These are phyloP conservation scores for Vireo griseus DNA, from an alignment of 2,797 vertebrate species.

Conservation along the genomic window DNA sequence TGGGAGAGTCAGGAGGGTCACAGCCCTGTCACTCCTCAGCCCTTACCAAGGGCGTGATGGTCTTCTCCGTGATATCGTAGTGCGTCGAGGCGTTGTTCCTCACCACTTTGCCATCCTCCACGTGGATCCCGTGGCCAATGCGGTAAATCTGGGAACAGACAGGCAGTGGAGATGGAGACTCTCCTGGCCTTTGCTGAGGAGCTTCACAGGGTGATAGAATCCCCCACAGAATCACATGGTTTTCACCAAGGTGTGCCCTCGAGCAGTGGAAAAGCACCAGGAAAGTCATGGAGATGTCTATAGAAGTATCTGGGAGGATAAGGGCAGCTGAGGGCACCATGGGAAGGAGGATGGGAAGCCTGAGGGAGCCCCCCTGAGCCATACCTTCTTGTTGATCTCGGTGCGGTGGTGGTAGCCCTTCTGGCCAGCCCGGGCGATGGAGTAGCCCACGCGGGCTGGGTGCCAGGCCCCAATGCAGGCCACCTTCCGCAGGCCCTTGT, in stretches of 20 bases:
- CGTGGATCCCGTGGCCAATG: slow-evolving; percentile 81
- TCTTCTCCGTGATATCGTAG: slow-evolving; percentile 88
- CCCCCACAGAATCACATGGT: rapidly evolving
- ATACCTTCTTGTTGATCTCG: slow-evolving; percentile 94
- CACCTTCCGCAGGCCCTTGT: slow-evolving; percentile 93
- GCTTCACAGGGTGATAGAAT: neutral
- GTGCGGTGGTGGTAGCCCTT: slow-evolving; percentile 95
- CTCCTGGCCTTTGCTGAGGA: neutral
- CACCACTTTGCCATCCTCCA: slow-evolving; percentile 87
- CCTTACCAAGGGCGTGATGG: slow-evolving; percentile 87
- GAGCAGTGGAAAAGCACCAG: neutral
- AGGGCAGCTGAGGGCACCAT: rapidly evolving
- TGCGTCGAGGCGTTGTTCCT: slow-evolving; percentile 86
- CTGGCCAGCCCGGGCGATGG: slow-evolving; percentile 90
- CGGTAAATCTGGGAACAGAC: slow-evolving; percentile 83
- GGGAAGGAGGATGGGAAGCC: neutral
- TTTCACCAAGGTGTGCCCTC: neutral
- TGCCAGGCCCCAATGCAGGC: slow-evolving; percentile 97
- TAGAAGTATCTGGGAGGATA: neutral
- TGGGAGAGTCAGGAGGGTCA: neutral
- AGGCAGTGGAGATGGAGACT: neutral
- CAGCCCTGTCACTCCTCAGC: neutral
- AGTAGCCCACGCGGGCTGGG: slow-evolving; percentile 86
- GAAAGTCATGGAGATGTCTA: neutral
- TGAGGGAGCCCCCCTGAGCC: neutral